phyloP scores from a whole-genome alignment of 2,888 invertebrate genomes.

The Idaea aversata region DNA sequence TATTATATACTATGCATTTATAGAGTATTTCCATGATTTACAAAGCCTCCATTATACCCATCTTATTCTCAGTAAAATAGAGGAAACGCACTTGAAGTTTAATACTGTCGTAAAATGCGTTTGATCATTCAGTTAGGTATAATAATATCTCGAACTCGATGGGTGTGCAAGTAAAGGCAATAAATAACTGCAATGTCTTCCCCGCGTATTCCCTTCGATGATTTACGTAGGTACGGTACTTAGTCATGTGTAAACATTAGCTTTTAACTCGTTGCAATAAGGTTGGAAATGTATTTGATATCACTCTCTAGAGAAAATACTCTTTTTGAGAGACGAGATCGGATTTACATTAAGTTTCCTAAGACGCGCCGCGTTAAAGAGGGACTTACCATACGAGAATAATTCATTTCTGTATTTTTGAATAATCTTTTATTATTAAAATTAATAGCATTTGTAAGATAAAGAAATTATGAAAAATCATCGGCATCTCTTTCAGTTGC shows the following conservation, averaged over 20 bases:
- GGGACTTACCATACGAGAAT: not conserved
- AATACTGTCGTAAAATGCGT: conserved; percentile 54
- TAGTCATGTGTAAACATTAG: conserved; percentile 5
- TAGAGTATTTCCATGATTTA: too few relatives aligned
- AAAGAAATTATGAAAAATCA: too few relatives aligned
- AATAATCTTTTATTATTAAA: too few relatives aligned
- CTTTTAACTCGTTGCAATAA: not conserved
- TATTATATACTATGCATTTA: too few relatives aligned
- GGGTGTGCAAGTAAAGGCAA: conserved; percentile 52
- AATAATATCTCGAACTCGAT: conserved; percentile 39
- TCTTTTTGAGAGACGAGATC: not conserved
- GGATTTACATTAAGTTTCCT: not conserved
- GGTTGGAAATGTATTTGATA: not conserved
- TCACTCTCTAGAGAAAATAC: not conserved
- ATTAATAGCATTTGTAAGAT: too few relatives aligned
- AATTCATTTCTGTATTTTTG: not conserved
- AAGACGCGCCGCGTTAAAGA: not conserved
- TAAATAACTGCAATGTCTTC: conserved; percentile 48
- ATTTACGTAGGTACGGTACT: conserved; percentile 17
- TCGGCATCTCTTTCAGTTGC: too few relatives aligned
- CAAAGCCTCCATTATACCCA: too few relatives aligned
- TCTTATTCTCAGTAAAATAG: conserved; percentile 20
- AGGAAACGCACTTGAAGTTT: conserved; percentile 45
- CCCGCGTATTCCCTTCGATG: conserved; percentile 21
- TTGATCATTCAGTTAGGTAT: conserved; percentile 53